These are phyloP conservation scores for Argynnis bischoffii DNA, from an alignment of 2,888 invertebrate species.

Conservation along the genomic window DNA sequence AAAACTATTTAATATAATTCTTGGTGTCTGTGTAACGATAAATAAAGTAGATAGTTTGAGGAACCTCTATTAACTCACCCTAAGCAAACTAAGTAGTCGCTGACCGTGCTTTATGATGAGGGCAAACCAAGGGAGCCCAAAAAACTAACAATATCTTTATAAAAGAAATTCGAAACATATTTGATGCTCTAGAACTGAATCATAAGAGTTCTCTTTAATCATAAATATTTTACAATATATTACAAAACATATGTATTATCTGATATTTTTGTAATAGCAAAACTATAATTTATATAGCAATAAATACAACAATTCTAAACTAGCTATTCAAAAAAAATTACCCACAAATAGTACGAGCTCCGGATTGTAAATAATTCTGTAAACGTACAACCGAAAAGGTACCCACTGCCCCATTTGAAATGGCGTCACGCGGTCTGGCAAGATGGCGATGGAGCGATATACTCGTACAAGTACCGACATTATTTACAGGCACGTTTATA, in stretches of 20 bases:
- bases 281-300: too few species aligned
- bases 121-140: conserved; percentile 7
- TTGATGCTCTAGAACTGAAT: not conserved
- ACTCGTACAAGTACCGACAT: conserved; percentile 48
- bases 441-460: conserved; percentile 68
- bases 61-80: conserved; percentile 30
- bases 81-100: conserved; percentile 31
- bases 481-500: conserved; percentile 51
- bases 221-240: too few species aligned
- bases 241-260: too few species aligned
- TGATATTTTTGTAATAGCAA: not conserved
- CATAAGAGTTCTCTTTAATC: too few species aligned
- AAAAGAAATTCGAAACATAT: not conserved
- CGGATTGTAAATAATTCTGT: conserved; percentile 30
- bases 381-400: conserved; percentile 54
- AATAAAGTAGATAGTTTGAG: conserved; percentile 21
- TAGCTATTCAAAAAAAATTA: not conserved
- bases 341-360: conserved; percentile 21
- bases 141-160: not conserved
- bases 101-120: conserved; percentile 21
- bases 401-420: conserved; percentile 67
- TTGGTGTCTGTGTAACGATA: conserved; percentile 6
- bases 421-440: conserved; percentile 81
- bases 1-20: not conserved
- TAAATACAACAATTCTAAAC: conserved; percentile 1